phyloP scores from a whole-genome alignment of 1,140 invertebrate species.

The Drosophila chauvacae region DNA sequence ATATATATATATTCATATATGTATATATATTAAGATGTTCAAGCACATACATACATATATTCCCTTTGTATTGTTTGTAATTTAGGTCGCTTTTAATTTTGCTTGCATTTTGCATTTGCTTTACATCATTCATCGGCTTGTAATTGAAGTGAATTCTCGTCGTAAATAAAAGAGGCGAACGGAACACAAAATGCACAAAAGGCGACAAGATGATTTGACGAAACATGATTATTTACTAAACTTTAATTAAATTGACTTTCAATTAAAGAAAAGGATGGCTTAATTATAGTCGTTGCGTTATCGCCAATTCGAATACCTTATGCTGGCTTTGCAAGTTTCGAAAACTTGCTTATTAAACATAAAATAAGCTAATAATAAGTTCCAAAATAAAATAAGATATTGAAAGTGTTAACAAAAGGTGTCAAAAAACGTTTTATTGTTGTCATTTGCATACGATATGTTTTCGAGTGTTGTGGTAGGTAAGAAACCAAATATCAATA shows the following conservation, averaged over 20 bases:
- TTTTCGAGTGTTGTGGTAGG: slow-evolving; percentile 39
- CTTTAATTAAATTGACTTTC: too few relatives aligned
- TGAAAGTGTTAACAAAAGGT: slow-evolving; percentile 60
- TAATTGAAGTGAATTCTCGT: slow-evolving; percentile 31
- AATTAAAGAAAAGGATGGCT: slow-evolving; percentile 1
- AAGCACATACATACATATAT: slow-evolving; percentile 50
- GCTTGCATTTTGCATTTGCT: slow-evolving; percentile 61
- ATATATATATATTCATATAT: slow-evolving; percentile 63
- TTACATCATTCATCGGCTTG: slow-evolving; percentile 51
- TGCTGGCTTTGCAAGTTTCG: slow-evolving; percentile 7
- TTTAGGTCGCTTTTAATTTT: slow-evolving; percentile 65
- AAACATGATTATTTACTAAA: slow-evolving; percentile 17
- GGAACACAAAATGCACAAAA: slow-evolving; percentile 18
- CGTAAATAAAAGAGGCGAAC: slow-evolving; percentile 29
- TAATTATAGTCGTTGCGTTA: slow-evolving; percentile 17
- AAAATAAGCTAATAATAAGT: neutral
- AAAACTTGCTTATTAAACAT: neutral
- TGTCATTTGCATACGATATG: slow-evolving; percentile 66
- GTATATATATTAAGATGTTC: slow-evolving; percentile 59
- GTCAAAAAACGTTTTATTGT: slow-evolving; percentile 68
- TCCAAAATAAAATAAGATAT: slow-evolving; percentile 16
- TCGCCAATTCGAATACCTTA: slow-evolving; percentile 24
- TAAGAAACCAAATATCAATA: slow-evolving; percentile 57
- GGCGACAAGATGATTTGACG: slow-evolving; percentile 20
- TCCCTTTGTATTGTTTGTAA: slow-evolving; percentile 69